Evolutionary conservation across 2,113 vertebrate genomes (phyloP).

Genomic region (Macquaria australasica): DNA sequence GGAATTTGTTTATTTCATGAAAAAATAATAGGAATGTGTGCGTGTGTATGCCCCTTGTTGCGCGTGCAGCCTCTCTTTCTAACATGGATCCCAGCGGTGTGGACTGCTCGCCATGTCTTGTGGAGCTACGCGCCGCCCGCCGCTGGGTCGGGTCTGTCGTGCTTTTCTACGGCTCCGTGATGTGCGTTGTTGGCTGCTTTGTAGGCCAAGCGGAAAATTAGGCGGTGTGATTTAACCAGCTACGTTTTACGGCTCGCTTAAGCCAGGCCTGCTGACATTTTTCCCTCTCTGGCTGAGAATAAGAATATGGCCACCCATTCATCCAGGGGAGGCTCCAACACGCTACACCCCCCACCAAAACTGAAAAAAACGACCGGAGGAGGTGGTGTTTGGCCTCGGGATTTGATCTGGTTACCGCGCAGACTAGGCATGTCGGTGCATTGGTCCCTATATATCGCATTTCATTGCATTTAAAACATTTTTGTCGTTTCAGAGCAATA

Average conservation of each 20-base stretch:
- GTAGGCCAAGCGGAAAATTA: slow-evolving; percentile 55
- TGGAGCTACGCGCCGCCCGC: slow-evolving; percentile 55
- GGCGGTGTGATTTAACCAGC: slow-evolving; percentile 49
- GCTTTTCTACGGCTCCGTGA: slow-evolving; percentile 34
- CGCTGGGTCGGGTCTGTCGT: slow-evolving; percentile 54
- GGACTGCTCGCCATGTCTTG: slow-evolving; percentile 71
- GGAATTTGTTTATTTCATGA: slow-evolving; percentile 72
- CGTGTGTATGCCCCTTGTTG: slow-evolving; percentile 6
- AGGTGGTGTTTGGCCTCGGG: slow-evolving; percentile 69
- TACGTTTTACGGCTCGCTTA: slow-evolving; percentile 29
- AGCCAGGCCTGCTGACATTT: slow-evolving; percentile 41
- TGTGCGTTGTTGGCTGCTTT: slow-evolving; percentile 56
- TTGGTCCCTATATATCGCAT: not conserved
- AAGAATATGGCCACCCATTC: slow-evolving; percentile 86
- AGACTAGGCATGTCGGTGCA: slow-evolving; percentile 36
- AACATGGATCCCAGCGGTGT: slow-evolving; percentile 77
- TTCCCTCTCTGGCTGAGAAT: slow-evolving; percentile 50
- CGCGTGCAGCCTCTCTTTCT: slow-evolving; percentile 53
- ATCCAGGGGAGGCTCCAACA: slow-evolving; percentile 74
- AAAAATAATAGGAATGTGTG: slow-evolving; percentile 67
- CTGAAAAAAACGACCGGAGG: slow-evolving; percentile 40
- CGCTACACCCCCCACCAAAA: slow-evolving; percentile 47
- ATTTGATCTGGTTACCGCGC: slow-evolving; percentile 71
- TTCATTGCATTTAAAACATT: not conserved
- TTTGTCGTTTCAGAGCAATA: not conserved